Percentiles rank a stretch among this genome's conserved stretches.
Evolutionary conservation across 2,888 invertebrate species (phyloP).

Genomic region (Coremacera marginata): DNA sequence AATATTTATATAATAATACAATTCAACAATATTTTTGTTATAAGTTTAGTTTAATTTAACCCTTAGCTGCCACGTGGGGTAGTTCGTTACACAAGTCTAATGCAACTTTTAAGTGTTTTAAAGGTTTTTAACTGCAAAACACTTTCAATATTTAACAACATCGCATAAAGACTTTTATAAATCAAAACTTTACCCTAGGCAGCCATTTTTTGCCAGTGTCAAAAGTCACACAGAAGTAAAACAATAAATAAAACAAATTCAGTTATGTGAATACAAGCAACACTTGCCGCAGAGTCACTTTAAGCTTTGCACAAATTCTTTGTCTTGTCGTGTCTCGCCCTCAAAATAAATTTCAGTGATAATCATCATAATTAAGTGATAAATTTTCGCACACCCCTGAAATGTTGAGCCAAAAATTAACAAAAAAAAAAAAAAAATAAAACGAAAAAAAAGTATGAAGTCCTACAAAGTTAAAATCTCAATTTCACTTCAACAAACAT

Average conservation of each 20-base stretch:
- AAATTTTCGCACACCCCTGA: conserved; percentile 43
- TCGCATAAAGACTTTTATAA: too few species aligned
- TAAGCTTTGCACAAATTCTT: conserved; percentile 1
- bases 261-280: not conserved
- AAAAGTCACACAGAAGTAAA: not conserved
- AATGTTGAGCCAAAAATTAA: not conserved
- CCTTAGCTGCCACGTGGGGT: too few species aligned
- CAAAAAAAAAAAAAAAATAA: conserved; percentile 1
- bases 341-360: conserved; percentile 44
- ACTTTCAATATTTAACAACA: too few species aligned
- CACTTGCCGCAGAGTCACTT: not conserved
- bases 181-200: too few species aligned
- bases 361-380: conserved; percentile 48
- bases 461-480: conserved; percentile 29
- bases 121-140: too few species aligned
- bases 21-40: too few species aligned
- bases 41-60: too few species aligned
- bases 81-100: too few species aligned
- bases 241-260: not conserved
- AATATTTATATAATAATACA: too few species aligned
- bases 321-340: not conserved
- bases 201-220: too few species aligned
- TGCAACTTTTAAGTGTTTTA: too few species aligned
- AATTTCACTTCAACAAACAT: conserved; percentile 32
- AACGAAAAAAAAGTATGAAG: not conserved